phyloP scores from a whole-genome alignment of 2,888 invertebrate species.

The Lasioglossum pauxillum region DNA sequence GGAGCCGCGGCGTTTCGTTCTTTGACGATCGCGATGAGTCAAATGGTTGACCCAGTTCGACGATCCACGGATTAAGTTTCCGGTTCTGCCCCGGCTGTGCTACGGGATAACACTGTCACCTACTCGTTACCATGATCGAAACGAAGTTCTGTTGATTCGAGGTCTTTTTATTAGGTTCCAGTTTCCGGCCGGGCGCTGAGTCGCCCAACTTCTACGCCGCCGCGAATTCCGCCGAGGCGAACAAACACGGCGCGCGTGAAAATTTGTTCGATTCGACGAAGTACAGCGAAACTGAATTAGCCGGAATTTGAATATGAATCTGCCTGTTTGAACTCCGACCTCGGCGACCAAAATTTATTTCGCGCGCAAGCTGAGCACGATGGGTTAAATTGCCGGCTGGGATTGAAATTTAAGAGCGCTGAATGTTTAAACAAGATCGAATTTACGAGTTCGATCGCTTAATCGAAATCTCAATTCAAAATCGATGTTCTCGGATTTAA shows the following conservation, averaged over 20 bases:
- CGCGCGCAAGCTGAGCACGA: background rate
- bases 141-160: conserved; percentile 46
- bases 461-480: background rate
- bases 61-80: conserved; percentile 61
- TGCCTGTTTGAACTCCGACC: background rate
- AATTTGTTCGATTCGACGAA: background rate
- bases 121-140: conserved; percentile 45
- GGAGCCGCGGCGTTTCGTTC: conserved; percentile 41
- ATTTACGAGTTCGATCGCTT: background rate
- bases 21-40: conserved; percentile 53
- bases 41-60: conserved; percentile 61
- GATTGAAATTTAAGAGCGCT: background rate
- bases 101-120: conserved; percentile 37
- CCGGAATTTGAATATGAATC: background rate
- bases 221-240: background rate
- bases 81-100: conserved; percentile 25
- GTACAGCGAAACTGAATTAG: background rate
- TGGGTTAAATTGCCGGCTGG: background rate
- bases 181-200: conserved; percentile 17
- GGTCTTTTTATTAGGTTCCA: conserved; percentile 18
- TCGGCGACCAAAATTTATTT: background rate
- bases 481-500: background rate
- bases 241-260: background rate
- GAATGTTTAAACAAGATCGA: background rate
- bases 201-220: background rate